phyloP scores from a whole-genome alignment of 2,888 invertebrate species.

The Orchesella flavescens region DNA sequence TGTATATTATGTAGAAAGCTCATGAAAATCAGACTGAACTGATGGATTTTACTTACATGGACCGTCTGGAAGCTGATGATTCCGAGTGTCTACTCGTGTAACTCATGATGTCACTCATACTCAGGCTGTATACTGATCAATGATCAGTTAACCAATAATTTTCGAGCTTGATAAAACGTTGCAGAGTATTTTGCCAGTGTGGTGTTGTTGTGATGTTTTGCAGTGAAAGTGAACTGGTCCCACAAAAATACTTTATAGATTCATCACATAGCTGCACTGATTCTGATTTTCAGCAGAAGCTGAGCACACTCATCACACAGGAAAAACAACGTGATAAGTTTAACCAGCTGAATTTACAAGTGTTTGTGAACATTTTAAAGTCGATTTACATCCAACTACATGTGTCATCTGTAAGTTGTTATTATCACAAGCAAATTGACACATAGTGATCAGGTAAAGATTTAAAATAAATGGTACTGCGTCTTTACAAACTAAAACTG shows the following conservation, averaged over 20 bases:
- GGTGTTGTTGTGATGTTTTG: no score
- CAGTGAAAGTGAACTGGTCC: not conserved
- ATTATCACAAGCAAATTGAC: no score
- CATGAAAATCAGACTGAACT: not conserved
- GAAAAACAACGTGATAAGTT: not conserved
- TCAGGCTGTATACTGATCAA: not conserved
- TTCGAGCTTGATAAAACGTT: not conserved
- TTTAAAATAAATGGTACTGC: no score
- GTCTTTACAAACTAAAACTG: no score
- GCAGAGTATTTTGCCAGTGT: no score
- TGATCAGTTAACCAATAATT: not conserved
- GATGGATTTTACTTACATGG: slow-evolving; percentile 65
- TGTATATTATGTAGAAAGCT: not conserved
- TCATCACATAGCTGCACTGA: not conserved
- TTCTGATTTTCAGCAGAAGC: not conserved
- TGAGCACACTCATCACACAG: not conserved
- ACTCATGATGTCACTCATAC: slow-evolving; percentile 45
- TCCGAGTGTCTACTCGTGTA: slow-evolving; percentile 67
- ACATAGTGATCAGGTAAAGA: no score
- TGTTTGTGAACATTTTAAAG: no score
- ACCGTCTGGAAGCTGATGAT: slow-evolving; percentile 69
- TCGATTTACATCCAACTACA: no score
- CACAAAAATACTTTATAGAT: not conserved
- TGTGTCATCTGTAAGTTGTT: no score
- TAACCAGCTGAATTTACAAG: not conserved